Base-by-base conservation (phyloP, 2,113 vertebrate species). In the Pomatorhinus ruficollis region DNA sequence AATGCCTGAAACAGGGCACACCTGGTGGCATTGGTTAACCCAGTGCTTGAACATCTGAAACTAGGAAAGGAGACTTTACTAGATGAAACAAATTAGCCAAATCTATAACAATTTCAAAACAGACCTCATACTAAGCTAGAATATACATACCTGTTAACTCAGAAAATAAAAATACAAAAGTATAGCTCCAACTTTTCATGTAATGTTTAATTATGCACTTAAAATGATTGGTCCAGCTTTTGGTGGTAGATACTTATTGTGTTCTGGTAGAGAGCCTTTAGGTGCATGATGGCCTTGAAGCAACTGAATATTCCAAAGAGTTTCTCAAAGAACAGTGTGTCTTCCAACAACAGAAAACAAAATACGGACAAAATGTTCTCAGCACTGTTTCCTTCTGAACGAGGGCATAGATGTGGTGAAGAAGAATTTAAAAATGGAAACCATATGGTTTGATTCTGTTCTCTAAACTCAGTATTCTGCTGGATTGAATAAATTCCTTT, bases 381-480 rank as follows among this genome's bases (percentile, higher is more conserved):
- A 81, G 75, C 31, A 20, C 5, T 81, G 69, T 91, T 88, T 92
- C 83, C 68, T 93, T 88, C 89, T 60, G 49, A 27, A 6, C 6
- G 24, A 52, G 28, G 56, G 52, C 89, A 95, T 89, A 81, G 76
- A 93, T 89, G 94, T 81, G 94, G 87, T 90, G 69, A 92, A 92
- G 68, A 90, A 92, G 65, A 93, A 96, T 90, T 92, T 84, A 45
- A 75, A 93, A 95, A 95, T 92, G 80, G 87, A 89, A 95, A 96
- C 86, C 93, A 94, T 95, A 92, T 97, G 93, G 60, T 90, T 95
- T 95, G 77, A 61, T 89, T 92, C 72, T 82, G 31, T 74, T 89
- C 83, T 93, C 42, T 42, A 79, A 76, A 76, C n/a, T 95, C 44
- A 12, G 30, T 84, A n/a, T 90, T 89, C 52, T 75, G 45, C 52